Base-by-base conservation (phyloP, 2,113 vertebrate species). In the Corythornis vintsioides region DNA sequence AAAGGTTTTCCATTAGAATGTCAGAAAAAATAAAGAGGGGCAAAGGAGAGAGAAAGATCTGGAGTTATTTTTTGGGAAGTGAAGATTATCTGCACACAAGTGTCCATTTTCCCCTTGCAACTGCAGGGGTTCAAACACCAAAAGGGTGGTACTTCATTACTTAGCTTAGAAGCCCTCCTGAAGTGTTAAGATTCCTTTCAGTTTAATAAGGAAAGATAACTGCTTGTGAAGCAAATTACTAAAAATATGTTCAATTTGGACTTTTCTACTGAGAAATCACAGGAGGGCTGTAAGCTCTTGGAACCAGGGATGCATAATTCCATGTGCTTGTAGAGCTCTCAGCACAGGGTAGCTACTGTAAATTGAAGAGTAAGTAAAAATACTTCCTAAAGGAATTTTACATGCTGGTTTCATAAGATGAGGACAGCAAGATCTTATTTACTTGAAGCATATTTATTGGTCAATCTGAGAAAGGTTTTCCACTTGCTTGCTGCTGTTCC, bases 291-390 rank as follows among this genome's bases (percentile, higher is more conserved):
- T 93, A 93, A 94, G 38, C 28, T 69, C 21, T 87, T 89, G 76
- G 79, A 79, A 52, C 40, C 2, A 1, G 28, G 72, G 48, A 86
- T 35, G 38, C 43, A 52, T 92, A 87, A 86, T 88, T 87, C 43
- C 72, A 50, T 0, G 6, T 26, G n/a, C 57, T 69, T 71, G 31
- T 35, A 57, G 81, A 94, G 47, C 60, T 92, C 56, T 82, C 56
- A 26, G 63, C 57, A n/a, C 61, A 82, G 60, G 33, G 70, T 48
- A 92, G 70, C 70, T 78, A 70, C 79, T 77, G 73, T 73, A 94
- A 94, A 91, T 84, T 50, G 86, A 94, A 80, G 22, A 86, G 47
- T 61, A 80, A 85, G 91, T 94, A 91, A 95, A 88, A 92, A 53
- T 77, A 85, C 92, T 66, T 88, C 91, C 86, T 72, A 55, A 65